Percentiles rank a stretch among this genome's conserved stretches.
Conservation (phyloP, 2,113 vertebrate species). For the Saguinus imperator region DNA sequence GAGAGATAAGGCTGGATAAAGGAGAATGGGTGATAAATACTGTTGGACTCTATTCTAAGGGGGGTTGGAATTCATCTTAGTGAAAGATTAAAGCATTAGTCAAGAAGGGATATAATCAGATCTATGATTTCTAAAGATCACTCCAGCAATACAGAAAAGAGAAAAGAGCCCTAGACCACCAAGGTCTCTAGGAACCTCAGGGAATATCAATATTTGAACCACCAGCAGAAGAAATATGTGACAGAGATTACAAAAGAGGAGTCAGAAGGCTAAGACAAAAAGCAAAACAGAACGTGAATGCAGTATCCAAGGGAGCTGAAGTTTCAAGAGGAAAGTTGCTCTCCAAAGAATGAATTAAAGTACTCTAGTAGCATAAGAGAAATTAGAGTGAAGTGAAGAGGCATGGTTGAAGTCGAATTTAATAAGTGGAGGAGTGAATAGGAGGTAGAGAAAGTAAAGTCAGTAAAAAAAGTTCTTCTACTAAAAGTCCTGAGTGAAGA, state of each 20-base stretch:
- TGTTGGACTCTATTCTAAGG: neutral
- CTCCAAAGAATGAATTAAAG: neutral
- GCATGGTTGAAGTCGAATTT: neutral
- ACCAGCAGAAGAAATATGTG: neutral
- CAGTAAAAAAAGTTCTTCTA: neutral
- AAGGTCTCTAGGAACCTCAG: neutral
- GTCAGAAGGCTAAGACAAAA: neutral
- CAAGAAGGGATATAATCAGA: neutral
- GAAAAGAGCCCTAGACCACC: neutral
- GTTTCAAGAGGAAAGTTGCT: neutral
- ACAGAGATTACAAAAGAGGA: neutral
- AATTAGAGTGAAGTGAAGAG: neutral
- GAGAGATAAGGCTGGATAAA: neutral
- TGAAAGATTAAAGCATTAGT: neutral
- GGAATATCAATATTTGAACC: neutral
- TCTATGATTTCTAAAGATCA: neutral
- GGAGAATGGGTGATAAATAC: neutral
- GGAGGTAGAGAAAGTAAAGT: neutral
- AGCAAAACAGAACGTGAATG: neutral
- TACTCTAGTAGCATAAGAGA: neutral
- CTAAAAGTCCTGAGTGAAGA: neutral
- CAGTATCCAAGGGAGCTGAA: neutral
- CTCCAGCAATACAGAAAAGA: neutral
- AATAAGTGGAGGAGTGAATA: neutral
- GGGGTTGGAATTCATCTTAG: constrained; percentile 1